phyloP scores from a whole-genome alignment of 1,140 invertebrate species.

The Hylyphantes graminicola region DNA sequence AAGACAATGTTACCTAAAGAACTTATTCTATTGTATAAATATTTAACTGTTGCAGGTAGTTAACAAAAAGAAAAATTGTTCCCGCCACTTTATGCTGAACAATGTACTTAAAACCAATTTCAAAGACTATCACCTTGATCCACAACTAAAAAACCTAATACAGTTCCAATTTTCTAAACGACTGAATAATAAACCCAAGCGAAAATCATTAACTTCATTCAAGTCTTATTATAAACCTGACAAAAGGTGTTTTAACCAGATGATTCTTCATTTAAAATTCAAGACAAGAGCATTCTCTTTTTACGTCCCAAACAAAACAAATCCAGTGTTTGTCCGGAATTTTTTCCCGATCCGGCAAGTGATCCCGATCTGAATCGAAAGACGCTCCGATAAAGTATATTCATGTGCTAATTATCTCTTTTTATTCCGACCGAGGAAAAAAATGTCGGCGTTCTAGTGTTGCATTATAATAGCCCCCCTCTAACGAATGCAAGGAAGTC shows the following conservation, averaged over 20 bases:
- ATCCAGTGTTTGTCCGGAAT: slow-evolving; percentile 28
- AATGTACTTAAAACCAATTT: no score
- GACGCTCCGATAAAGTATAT: slow-evolving; percentile 45
- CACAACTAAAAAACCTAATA: no score
- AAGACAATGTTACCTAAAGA: no score
- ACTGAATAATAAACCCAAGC: not conserved
- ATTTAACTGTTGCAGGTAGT: no score
- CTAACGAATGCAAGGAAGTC: not conserved
- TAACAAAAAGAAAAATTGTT: no score
- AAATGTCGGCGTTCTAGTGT: not conserved
- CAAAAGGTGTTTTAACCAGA: slow-evolving; percentile 16
- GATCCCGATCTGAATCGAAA: slow-evolving; percentile 12
- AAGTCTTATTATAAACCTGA: slow-evolving; percentile 41
- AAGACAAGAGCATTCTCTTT: slow-evolving; percentile 22
- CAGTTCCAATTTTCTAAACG: not conserved
- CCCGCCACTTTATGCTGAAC: no score
- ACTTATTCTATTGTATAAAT: no score
- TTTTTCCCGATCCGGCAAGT: slow-evolving; percentile 25
- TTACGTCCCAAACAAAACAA: slow-evolving; percentile 14
- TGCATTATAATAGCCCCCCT: slow-evolving; percentile 26
- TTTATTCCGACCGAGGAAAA: slow-evolving; percentile 21
- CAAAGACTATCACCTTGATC: no score
- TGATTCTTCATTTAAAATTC: slow-evolving; percentile 48
- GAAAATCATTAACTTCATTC: slow-evolving; percentile 21
- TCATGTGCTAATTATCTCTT: slow-evolving; percentile 56